Percentiles rank a stretch among this genome's conserved stretches.
phyloP scores from a whole-genome alignment of 1,140 invertebrate species.

The Sarcophaga bullata region DNA sequence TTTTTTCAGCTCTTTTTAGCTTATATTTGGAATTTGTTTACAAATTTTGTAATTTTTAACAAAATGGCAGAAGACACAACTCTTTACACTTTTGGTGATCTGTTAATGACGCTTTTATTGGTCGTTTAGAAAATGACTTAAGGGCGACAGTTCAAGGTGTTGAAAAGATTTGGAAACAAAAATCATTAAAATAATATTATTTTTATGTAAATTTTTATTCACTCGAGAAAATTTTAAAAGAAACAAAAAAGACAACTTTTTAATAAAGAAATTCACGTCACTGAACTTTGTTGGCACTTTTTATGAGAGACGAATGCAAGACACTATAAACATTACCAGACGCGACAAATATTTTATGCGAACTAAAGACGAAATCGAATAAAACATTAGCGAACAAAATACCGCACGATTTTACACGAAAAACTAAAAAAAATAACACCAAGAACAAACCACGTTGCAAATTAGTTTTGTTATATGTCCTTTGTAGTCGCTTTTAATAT shows the following conservation, averaged over 20 bases:
- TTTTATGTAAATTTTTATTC: slow-evolving; percentile 17
- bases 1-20: background rate
- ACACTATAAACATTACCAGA: background rate
- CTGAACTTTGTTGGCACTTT: slow-evolving; percentile 26
- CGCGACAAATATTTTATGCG: slow-evolving; percentile 1
- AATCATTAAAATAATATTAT: background rate
- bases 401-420: background rate
- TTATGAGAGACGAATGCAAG: background rate
- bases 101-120: background rate
- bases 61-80: background rate
- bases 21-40: background rate
- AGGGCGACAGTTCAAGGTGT: slow-evolving; percentile 32
- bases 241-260: too few relatives aligned
- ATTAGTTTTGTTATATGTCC: background rate
- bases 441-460: background rate
- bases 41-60: background rate
- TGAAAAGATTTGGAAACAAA: background rate
- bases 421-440: background rate
- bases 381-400: background rate
- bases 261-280: slow-evolving; percentile 10
- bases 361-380: too few relatives aligned
- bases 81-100: background rate
- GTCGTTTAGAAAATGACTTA: background rate
- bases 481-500: background rate
- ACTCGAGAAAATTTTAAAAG: background rate